Conservation (phyloP, 2,797 vertebrate genomes). For the Phrynocephalus vlangalii region DNA sequence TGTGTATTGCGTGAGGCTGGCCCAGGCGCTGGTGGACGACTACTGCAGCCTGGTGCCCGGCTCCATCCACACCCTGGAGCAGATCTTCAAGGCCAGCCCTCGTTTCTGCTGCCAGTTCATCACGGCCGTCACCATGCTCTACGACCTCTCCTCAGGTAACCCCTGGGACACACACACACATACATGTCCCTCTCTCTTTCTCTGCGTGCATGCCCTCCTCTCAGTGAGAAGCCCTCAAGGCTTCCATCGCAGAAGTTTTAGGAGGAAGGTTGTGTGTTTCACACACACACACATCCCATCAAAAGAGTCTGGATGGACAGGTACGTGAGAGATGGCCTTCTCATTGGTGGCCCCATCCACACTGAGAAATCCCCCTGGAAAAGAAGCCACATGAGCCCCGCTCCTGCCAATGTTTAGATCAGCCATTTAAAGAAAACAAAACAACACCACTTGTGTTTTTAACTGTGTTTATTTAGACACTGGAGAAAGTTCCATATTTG, state of each 20-base stretch:
- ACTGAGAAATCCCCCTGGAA: no score
- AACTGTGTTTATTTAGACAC: no score
- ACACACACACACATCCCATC: background rate
- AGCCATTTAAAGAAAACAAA: no score
- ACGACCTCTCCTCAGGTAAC: constrained; percentile 88
- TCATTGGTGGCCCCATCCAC: background rate
- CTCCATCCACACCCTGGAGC: constrained; percentile 89
- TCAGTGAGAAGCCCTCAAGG: no score
- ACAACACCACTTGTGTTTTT: no score
- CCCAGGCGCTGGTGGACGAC: constrained; percentile 92
- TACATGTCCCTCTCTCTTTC: no score
- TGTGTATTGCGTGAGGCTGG: constrained; percentile 89
- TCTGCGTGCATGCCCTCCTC: background rate
- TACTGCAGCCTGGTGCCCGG: constrained; percentile 94
- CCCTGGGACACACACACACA: no score
- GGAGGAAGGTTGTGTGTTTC: background rate
- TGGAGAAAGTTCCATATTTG: no score
- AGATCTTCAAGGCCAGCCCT: constrained; percentile 91
- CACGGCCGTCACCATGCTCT: constrained; percentile 90
- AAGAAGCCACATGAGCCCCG: no score
- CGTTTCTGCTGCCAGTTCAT: constrained; percentile 99
- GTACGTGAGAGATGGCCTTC: background rate
- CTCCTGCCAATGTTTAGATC: no score
- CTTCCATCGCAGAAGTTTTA: no score
- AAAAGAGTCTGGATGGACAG: background rate